Conservation (phyloP, 2,888 invertebrate species). For the Eupeodes luniger region DNA sequence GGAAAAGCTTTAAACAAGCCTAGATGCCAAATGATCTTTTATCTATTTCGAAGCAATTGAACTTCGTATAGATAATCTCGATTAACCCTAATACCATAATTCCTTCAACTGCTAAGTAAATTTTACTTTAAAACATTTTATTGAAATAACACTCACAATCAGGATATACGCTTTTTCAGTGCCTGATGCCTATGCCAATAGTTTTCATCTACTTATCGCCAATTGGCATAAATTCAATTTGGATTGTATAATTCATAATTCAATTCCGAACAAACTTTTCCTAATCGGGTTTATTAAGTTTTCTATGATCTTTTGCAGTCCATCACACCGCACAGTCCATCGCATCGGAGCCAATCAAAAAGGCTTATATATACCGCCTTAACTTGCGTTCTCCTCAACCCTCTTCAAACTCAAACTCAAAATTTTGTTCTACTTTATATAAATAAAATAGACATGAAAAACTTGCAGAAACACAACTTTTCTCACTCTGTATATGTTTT, state of each 20-base stretch:
- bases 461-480: constrained; percentile 56
- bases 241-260: neutral
- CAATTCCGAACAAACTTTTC: constrained; percentile 38
- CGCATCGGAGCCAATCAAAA: constrained; percentile 15
- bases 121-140: neutral
- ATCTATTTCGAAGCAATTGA: too few species aligned
- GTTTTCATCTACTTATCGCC: constrained; percentile 58
- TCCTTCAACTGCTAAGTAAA: neutral
- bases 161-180: too few species aligned
- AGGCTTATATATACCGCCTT: constrained; percentile 13
- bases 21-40: too few species aligned
- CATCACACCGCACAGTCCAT: neutral
- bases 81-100: neutral
- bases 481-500: constrained; percentile 1
- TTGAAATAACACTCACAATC: neutral
- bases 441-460: constrained; percentile 65
- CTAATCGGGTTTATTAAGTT: constrained; percentile 71
- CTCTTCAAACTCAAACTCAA: neutral
- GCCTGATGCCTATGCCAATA: neutral
- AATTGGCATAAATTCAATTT: constrained; percentile 67
- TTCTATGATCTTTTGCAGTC: constrained; percentile 55
- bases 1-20: too few species aligned
- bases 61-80: too few species aligned
- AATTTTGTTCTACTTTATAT: constrained; percentile 44
- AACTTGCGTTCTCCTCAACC: neutral